Percentiles rank a stretch among this genome's conserved stretches.
Conservation (phyloP, 2,113 vertebrate species). For the Lampris incognitus region DNA sequence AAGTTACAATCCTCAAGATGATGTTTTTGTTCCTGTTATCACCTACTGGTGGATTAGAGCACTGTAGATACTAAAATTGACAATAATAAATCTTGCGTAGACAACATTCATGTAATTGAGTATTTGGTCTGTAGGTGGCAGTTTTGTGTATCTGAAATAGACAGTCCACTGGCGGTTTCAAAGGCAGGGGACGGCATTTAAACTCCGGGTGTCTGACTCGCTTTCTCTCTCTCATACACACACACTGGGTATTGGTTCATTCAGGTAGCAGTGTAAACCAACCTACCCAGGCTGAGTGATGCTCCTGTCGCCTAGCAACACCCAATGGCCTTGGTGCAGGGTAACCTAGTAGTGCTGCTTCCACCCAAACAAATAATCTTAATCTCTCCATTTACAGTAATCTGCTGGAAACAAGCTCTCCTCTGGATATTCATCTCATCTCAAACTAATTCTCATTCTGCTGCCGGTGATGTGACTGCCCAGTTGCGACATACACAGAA, state of each 20-base stretch:
- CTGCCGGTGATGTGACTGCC: too few species aligned
- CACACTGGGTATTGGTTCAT: neutral
- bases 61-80: neutral
- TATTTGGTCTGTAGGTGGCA: slow-evolving; percentile 52
- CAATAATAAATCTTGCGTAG: slow-evolving; percentile 1
- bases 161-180: slow-evolving; percentile 2
- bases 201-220: neutral
- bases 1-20: too few species aligned
- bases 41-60: neutral
- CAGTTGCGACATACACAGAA: too few species aligned
- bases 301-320: slow-evolving; percentile 8
- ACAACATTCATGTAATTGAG: neutral
- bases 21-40: too few species aligned
- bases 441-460: slow-evolving; percentile 4
- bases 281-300: slow-evolving; percentile 1
- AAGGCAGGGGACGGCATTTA: slow-evolving; percentile 21
- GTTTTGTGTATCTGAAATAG: slow-evolving; percentile 4
- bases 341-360: slow-evolving; percentile 16
- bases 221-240: neutral
- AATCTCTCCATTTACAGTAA: slow-evolving; percentile 63
- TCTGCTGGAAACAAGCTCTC: slow-evolving; percentile 40
- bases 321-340: neutral
- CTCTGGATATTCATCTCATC: slow-evolving; percentile 16
- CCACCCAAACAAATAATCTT: slow-evolving; percentile 53
- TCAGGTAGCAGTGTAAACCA: slow-evolving; percentile 8